phyloP scores from a whole-genome alignment of 30 jellyfish, hydroid and myxozoan species.

The Cassiopea andromeda region DNA sequence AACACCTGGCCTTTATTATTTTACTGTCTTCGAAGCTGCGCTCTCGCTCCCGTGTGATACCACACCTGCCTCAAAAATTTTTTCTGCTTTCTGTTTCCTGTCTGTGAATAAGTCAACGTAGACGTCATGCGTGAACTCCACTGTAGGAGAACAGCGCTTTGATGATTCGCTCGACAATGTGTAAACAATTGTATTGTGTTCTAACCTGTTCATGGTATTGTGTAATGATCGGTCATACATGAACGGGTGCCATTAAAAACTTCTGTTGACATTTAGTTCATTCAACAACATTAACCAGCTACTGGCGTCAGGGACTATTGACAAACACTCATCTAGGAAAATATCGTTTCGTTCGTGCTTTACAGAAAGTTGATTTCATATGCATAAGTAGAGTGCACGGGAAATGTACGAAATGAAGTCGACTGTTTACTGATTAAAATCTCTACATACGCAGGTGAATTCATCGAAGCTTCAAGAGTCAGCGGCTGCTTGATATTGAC shows the following conservation, averaged over 20 bases:
- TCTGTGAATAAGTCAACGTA: too few species aligned
- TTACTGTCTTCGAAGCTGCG: too few species aligned
- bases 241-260: not conserved
- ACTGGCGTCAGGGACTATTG: not conserved
- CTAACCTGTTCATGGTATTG: too few species aligned
- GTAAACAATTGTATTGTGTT: too few species aligned
- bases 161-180: too few species aligned
- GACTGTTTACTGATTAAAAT: not conserved
- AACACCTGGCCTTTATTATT: too few species aligned
- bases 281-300: not conserved
- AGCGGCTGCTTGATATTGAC: not conserved
- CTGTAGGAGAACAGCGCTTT: too few species aligned
- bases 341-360: not conserved
- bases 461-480: not conserved
- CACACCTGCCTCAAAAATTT: too few species aligned
- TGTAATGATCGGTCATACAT: not conserved
- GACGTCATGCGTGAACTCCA: too few species aligned
- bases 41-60: too few species aligned
- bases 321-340: not conserved
- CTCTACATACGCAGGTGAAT: not conserved
- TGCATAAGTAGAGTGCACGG: not conserved
- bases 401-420: not conserved
- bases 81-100: too few species aligned
- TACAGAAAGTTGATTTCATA: not conserved
- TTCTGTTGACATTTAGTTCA: not conserved